phyloP scores from a whole-genome alignment of 2,113 vertebrate genomes.

The Nothoprocta pentlandii region DNA sequence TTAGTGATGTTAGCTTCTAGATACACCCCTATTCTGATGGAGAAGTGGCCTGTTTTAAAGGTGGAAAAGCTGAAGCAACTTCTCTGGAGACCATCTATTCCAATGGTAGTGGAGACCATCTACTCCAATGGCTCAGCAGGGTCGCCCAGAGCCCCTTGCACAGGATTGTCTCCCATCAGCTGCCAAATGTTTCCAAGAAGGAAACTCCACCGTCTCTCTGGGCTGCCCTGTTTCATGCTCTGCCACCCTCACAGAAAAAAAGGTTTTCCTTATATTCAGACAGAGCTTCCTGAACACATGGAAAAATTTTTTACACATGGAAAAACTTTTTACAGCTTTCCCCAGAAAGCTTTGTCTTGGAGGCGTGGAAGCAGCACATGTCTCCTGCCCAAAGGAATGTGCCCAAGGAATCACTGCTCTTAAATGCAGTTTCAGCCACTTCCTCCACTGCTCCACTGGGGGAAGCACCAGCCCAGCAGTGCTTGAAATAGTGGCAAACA shows the following conservation, averaged over 20 bases:
- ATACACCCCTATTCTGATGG: background rate
- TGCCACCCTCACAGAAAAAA: background rate
- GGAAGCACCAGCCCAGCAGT: background rate
- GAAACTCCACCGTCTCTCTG: background rate
- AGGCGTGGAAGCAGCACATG: background rate
- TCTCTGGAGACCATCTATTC: background rate
- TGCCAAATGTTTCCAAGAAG: background rate
- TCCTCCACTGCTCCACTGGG: background rate
- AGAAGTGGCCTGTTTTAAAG: background rate
- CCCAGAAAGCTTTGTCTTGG: background rate
- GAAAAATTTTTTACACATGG: too few species aligned
- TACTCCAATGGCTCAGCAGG: background rate
- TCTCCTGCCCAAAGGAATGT: background rate
- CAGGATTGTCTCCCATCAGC: background rate
- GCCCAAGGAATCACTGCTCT: background rate
- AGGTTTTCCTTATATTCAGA: too few species aligned
- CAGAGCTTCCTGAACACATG: background rate
- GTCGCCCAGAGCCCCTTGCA: background rate
- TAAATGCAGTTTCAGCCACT: background rate
- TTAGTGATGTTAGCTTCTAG: background rate
- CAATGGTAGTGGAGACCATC: background rate
- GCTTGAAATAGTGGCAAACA: background rate
- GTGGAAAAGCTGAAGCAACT: background rate
- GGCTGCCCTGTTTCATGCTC: background rate
- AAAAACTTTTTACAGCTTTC: background rate